Conservation (phyloP, 2,888 invertebrate species). For the Eurois occulta region DNA sequence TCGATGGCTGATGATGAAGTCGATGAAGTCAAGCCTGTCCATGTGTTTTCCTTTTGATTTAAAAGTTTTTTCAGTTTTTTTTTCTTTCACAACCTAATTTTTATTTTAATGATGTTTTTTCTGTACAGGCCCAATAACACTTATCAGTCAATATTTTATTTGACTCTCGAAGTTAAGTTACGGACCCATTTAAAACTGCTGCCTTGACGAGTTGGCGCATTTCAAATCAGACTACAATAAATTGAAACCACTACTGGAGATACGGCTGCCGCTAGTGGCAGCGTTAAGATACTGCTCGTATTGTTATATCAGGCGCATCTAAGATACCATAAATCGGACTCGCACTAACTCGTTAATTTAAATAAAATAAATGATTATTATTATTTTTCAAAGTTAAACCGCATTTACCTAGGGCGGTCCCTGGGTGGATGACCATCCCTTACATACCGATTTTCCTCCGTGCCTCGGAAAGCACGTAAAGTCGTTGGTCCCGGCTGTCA, state of each 20-base stretch:
- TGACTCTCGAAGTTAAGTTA: too few species aligned
- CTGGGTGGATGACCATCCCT: not conserved
- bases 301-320: not conserved
- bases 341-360: not conserved
- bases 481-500: not conserved
- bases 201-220: not conserved
- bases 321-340: not conserved
- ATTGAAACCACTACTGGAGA: not conserved
- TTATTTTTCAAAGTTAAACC: not conserved
- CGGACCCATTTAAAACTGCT: too few species aligned
- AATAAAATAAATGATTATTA: too few species aligned
- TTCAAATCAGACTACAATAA: not conserved
- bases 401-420: not conserved
- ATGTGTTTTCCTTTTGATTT: too few species aligned
- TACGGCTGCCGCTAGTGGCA: slow-evolving; percentile 1
- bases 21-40: too few species aligned
- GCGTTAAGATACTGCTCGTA: not conserved
- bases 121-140: too few species aligned
- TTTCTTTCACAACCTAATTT: too few species aligned
- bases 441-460: not conserved
- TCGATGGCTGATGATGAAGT: too few species aligned
- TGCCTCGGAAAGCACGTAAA: not conserved
- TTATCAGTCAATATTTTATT: too few species aligned
- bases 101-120: too few species aligned
- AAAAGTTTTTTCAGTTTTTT: too few species aligned